Conservation (phyloP, 2,113 vertebrate species). For the Plecturocebus donacophilus region DNA sequence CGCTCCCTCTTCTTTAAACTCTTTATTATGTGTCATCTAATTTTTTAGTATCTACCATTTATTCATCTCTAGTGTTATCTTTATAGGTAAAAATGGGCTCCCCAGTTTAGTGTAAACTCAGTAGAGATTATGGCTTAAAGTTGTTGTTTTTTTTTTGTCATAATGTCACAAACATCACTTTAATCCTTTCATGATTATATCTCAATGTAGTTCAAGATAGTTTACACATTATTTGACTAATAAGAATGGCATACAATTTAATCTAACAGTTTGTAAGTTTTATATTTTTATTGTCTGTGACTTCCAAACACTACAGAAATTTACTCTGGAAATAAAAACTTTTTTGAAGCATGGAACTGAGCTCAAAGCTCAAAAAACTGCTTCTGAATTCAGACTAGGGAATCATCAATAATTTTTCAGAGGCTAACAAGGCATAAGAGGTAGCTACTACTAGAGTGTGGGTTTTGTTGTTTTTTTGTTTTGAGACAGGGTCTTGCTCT, state of each 20-base stretch:
- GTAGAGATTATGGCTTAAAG: conserved; percentile 1
- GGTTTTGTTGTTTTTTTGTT: too few relatives aligned
- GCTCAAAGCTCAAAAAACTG: background rate
- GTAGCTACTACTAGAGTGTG: background rate
- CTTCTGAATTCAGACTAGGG: background rate
- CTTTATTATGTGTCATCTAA: background rate
- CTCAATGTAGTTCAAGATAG: background rate
- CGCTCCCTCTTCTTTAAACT: background rate
- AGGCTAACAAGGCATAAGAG: background rate
- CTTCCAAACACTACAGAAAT: background rate
- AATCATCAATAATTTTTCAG: background rate
- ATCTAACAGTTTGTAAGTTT: background rate
- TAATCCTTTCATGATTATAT: conserved; percentile 28
- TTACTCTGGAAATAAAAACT: background rate
- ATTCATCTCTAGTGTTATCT: background rate
- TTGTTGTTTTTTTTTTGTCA: conserved; percentile 11
- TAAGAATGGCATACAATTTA: conserved; percentile 13
- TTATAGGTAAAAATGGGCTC: background rate
- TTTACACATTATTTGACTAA: background rate
- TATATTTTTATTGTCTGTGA: conserved; percentile 21
- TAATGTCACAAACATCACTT: background rate
- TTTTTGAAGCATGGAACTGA: conserved; percentile 28
- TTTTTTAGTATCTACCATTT: conserved; percentile 12
- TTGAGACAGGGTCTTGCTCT: too few relatives aligned
- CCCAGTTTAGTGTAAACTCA: background rate